Evolutionary conservation across 2,113 vertebrate species (phyloP).

Genomic region (Coturnix japonica): DNA sequence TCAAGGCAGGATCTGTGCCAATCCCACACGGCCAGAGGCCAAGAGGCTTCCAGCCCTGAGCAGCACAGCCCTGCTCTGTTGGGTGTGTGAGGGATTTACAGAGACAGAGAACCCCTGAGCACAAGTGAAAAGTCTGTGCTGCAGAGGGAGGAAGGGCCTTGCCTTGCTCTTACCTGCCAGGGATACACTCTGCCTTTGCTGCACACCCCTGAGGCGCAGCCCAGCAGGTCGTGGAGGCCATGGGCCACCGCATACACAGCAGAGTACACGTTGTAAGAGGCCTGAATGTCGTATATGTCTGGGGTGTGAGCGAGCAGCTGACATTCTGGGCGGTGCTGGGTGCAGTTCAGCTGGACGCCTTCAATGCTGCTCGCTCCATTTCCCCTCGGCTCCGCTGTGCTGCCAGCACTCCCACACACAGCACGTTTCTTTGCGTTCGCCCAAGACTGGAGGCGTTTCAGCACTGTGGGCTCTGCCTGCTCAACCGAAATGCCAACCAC

Average conservation of each 20-base stretch:
- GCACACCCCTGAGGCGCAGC: conserved; percentile 76
- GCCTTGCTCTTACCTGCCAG: conserved; percentile 76
- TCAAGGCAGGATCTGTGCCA: no score
- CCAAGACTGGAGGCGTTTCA: conserved; percentile 73
- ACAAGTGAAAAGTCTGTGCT: no score
- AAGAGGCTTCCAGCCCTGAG: not conserved
- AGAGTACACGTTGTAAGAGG: conserved; percentile 74
- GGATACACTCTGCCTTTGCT: conserved; percentile 71
- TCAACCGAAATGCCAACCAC: conserved; percentile 81
- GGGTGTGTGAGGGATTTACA: not conserved
- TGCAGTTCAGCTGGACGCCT: conserved; percentile 3
- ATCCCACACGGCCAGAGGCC: not conserved
- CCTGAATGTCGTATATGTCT: conserved; percentile 31
- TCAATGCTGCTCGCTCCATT: fast-evolving
- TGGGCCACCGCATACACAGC: conserved; percentile 83
- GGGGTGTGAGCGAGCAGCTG: fast-evolving
- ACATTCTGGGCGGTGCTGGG: conserved; percentile 75
- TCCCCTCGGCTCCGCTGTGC: fast-evolving
- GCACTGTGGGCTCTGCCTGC: not conserved
- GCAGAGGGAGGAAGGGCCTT: not conserved
- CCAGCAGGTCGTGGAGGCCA: conserved; percentile 78
- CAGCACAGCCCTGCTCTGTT: not conserved
- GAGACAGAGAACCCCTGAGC: not conserved
- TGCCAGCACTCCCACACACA: fast-evolving
- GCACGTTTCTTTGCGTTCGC: fast-evolving